Evolutionary conservation across 1,140 invertebrate genomes (phyloP).

Genomic region (Pantala flavescens): DNA sequence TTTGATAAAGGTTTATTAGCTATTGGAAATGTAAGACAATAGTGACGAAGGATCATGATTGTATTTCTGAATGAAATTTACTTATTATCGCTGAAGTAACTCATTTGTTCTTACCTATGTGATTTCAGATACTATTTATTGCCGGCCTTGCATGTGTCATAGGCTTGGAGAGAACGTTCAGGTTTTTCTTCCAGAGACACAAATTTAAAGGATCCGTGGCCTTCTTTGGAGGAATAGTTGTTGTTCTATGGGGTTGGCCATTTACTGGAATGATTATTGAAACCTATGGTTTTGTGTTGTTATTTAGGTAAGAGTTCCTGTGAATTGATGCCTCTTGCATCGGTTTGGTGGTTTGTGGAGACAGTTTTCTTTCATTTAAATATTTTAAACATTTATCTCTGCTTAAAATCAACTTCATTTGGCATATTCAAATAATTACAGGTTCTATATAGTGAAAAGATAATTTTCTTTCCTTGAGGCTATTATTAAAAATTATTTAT

Average conservation of each 20-base stretch:
- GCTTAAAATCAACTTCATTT: too few relatives aligned
- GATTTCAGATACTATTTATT: constrained; percentile 83
- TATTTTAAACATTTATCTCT: too few relatives aligned
- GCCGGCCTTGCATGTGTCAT: constrained; percentile 91
- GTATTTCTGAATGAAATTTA: neutral
- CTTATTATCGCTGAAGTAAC: neutral
- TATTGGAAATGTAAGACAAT: constrained; percentile 86
- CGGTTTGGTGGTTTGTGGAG: too few relatives aligned
- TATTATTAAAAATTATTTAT: too few relatives aligned
- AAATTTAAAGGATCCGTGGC: constrained; percentile 85
- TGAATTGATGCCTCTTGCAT: too few relatives aligned
- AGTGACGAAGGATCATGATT: neutral
- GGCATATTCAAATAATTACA: neutral
- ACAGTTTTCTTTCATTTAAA: too few relatives aligned
- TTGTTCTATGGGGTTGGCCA: constrained; percentile 94
- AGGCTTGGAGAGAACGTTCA: constrained; percentile 86
- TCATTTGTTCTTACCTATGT: constrained; percentile 14
- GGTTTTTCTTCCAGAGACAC: constrained; percentile 97
- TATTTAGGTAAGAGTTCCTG: constrained; percentile 55
- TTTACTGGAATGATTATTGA: constrained; percentile 94
- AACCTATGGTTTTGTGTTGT: constrained; percentile 72
- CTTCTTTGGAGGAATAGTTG: constrained; percentile 89
- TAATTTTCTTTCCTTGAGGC: too few relatives aligned
- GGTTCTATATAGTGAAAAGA: too few relatives aligned
- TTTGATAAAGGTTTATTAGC: constrained; percentile 97